A percentile compares a stretch with the other conserved stretches of the same genome.
phyloP scores from a whole-genome alignment of 2,113 vertebrate genomes.

The Garra rufa region DNA sequence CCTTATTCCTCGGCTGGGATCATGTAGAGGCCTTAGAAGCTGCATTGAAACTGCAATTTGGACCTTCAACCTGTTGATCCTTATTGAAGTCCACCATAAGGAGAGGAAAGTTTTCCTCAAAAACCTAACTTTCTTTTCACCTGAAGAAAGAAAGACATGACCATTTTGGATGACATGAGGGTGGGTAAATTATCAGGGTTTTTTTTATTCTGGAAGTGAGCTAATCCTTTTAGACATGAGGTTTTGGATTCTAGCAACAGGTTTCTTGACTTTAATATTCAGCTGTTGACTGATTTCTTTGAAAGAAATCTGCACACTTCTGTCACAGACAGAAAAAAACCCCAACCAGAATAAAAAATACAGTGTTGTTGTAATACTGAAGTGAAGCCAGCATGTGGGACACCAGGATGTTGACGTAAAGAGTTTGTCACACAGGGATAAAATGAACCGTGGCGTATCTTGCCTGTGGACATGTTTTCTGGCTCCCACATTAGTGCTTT shows the following conservation, averaged over 20 bases:
- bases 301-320: background rate
- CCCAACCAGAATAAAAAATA: background rate
- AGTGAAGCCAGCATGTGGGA: background rate
- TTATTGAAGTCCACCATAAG: too few species aligned
- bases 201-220: too few species aligned
- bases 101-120: too few species aligned
- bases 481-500: background rate
- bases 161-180: too few species aligned
- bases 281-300: background rate
- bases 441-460: background rate
- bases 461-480: conserved; percentile 22
- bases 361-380: background rate
- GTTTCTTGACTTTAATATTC: too few species aligned
- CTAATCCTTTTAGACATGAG: background rate
- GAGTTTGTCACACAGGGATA: conserved; percentile 20
- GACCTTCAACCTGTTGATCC: too few species aligned
- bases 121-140: too few species aligned
- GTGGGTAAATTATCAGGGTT: too few species aligned
- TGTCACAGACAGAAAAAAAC: background rate
- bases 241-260: background rate
- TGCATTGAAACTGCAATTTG: too few species aligned
- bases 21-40: too few species aligned
- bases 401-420: background rate
- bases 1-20: too few species aligned
- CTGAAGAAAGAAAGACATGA: too few species aligned